Base-by-base conservation (phyloP, 2,888 invertebrate genomes). In the Panorpa germanica region DNA sequence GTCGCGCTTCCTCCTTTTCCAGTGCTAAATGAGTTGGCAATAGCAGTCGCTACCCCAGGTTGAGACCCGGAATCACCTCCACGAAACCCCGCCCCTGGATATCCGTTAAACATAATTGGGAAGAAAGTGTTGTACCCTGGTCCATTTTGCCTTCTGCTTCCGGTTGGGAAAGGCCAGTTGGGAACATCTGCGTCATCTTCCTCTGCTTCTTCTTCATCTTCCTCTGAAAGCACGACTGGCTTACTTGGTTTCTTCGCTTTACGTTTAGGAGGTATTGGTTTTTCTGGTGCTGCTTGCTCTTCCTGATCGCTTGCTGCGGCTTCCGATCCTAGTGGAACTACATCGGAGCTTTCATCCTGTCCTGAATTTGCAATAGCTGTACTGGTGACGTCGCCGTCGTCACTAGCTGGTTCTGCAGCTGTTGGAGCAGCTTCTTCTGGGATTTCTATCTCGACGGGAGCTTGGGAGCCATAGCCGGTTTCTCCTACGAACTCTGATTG, bases 1-100 rank as follows among this genome's bases (percentile, higher is more conserved):
- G 65, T 70, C 8, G 75, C 75, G 3, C 74, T 66, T 2, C 75
- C 75, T 3, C 74, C 70, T 37, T 65, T 64, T 2, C 70, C 68
- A 1, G 73, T 74, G 44, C 73, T 74, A 46, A 69, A 75, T 33
- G 73, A 70, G 44, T 76, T 76, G 16, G 76, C 75, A 11, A 76
- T 64, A 3, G 75, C 75, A 0, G 70, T 71, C 8, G 71, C 64
- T 1, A 65, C 61, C 4, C 68, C 66, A 0, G 64, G 60, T n/a
- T 54, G 53, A 12, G 55, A 54, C 2, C 55, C 54, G 0, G 49
- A 53, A 2, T 47, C 47, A 1, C 40, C 39, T 34, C 44, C 41
- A 10, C 55, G 45, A 24, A 39, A 33, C 1, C 51, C 48, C 28
- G 59, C 49, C 2, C 57, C 50, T 0, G 58, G 52, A 28, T 45